Conservation (phyloP, 2,888 invertebrate species). For the Acanthacorydalis orientalis region DNA sequence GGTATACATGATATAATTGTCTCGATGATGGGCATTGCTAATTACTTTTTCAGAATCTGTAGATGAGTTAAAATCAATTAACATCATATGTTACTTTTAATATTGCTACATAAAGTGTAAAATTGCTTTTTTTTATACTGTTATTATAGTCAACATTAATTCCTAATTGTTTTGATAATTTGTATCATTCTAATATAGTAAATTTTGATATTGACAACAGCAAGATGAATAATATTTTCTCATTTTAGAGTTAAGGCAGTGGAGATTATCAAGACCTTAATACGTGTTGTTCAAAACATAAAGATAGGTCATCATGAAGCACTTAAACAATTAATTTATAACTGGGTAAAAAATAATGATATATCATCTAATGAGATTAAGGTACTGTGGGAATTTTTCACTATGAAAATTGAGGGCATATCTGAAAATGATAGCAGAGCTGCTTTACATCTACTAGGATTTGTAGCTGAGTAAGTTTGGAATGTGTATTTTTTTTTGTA, state of each 20-base stretch:
- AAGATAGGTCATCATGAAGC: constrained; percentile 41
- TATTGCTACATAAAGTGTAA: too few species aligned
- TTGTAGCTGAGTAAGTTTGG: constrained; percentile 41
- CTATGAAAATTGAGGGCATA: constrained; percentile 51
- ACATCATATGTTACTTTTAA: too few species aligned
- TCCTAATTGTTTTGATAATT: too few species aligned
- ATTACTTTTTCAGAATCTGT: too few species aligned
- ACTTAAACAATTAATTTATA: constrained; percentile 40
- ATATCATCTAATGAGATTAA: constrained; percentile 38
- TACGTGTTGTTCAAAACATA: constrained; percentile 33
- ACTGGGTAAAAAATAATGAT: constrained; percentile 40
- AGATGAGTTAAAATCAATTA: too few species aligned
- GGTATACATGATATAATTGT: too few species aligned
- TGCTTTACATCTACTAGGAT: constrained; percentile 59
- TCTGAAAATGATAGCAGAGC: constrained; percentile 53
- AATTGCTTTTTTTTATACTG: too few species aligned
- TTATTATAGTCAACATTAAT: too few species aligned
- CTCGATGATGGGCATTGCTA: too few species aligned
- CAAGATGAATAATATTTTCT: too few species aligned
- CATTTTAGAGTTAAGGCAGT: constrained; percentile 30
- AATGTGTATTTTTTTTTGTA: background rate
- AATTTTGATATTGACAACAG: too few species aligned
- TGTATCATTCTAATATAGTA: too few species aligned
- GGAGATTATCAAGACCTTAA: constrained; percentile 40
- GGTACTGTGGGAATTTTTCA: constrained; percentile 73